Conservation (phyloP, 2,113 vertebrate species). For the Eolophus roseicapilla region DNA sequence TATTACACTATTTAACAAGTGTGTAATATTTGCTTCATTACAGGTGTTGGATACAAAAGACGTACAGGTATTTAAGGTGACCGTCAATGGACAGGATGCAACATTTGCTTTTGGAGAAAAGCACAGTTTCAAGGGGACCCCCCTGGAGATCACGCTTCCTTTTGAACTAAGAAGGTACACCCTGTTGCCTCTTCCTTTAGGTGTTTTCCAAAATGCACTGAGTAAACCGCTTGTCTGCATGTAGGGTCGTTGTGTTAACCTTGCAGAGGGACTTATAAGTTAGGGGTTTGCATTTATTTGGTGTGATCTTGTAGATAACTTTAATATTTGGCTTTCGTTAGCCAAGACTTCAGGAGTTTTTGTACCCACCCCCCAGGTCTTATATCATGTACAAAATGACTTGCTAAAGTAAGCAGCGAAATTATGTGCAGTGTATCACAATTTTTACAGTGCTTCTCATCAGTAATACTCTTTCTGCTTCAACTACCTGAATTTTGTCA, state of each 20-base stretch:
- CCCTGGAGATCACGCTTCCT: slow-evolving; percentile 86
- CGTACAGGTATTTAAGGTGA: slow-evolving; percentile 82
- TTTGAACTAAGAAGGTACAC: slow-evolving; percentile 87
- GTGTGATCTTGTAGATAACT: neutral
- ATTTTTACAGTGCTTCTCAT: neutral
- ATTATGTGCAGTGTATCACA: neutral
- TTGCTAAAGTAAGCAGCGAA: neutral
- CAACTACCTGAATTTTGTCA: neutral
- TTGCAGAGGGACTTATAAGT: neutral
- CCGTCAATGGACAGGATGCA: slow-evolving; percentile 83
- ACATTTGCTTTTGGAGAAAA: slow-evolving; percentile 81
- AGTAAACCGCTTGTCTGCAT: neutral
- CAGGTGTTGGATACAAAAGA: slow-evolving; percentile 91
- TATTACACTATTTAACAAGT: neutral
- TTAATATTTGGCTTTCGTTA: neutral
- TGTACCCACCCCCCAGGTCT: neutral
- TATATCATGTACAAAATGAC: neutral
- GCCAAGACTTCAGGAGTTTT: neutral
- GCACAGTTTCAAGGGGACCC: slow-evolving; percentile 88
- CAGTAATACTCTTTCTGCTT: neutral
- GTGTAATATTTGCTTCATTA: neutral
- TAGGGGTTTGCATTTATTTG: neutral
- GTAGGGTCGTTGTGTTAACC: neutral
- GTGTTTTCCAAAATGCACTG: neutral
- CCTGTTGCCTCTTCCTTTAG: neutral